phyloP scores from a whole-genome alignment of 2,113 vertebrate genomes.

The Trachemys scripta region DNA sequence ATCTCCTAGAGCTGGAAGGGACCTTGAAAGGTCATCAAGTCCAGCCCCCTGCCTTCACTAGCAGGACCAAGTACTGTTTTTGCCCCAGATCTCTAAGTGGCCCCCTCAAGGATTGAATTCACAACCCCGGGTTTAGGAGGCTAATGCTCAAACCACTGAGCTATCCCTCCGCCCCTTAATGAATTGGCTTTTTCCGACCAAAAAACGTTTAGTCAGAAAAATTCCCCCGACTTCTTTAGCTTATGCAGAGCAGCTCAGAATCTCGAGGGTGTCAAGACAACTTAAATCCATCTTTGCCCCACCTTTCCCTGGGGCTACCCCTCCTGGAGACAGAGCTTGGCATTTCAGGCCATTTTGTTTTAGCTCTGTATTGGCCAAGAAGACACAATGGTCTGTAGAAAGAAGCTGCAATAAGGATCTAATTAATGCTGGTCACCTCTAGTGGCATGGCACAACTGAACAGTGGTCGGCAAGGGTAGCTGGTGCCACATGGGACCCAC shows the following conservation, averaged over 20 bases:
- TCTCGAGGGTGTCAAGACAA: not conserved
- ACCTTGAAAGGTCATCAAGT: no score
- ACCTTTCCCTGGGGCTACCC: not conserved
- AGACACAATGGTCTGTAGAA: not conserved
- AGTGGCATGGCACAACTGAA: rapidly evolving
- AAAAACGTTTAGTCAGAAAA: no score
- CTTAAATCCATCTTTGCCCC: not conserved
- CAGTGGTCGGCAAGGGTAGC: not conserved
- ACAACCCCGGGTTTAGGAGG: no score
- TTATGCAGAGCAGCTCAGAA: not conserved
- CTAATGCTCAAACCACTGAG: no score
- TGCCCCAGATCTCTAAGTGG: no score
- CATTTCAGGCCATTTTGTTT: not conserved
- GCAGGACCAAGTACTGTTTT: no score
- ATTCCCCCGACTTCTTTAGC: no score
- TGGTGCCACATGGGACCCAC: not conserved
- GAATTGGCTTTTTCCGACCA: no score
- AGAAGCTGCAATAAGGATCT: not conserved
- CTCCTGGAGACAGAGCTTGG: not conserved
- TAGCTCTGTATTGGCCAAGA: not conserved
- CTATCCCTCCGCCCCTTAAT: no score
- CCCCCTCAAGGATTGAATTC: no score
- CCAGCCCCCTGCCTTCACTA: no score
- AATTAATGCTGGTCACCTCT: not conserved
- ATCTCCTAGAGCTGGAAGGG: no score